phyloP scores from a whole-genome alignment of 2,888 invertebrate genomes.

The Latheticus oryzae region DNA sequence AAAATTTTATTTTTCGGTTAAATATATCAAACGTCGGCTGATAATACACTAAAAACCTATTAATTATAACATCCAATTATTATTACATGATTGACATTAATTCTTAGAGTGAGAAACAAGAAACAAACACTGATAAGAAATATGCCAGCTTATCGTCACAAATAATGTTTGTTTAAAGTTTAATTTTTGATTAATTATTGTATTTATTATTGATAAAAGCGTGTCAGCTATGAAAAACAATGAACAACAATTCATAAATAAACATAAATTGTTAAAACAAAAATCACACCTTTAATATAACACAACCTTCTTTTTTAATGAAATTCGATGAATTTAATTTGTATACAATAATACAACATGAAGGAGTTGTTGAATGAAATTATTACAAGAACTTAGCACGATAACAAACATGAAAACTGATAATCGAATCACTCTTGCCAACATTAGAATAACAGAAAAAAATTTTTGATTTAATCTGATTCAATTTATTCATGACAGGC shows the following conservation, averaged over 20 bases:
- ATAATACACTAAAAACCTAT: slow-evolving; percentile 19
- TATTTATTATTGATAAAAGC: slow-evolving; percentile 26
- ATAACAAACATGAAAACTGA: slow-evolving; percentile 31
- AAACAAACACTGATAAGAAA: slow-evolving; percentile 50
- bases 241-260: slow-evolving; percentile 25
- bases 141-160: slow-evolving; percentile 45
- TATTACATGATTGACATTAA: slow-evolving; percentile 51
- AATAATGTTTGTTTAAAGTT: slow-evolving; percentile 38
- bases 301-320: slow-evolving; percentile 22
- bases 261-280: no score
- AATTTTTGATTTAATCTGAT: slow-evolving; percentile 11
- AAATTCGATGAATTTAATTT: slow-evolving; percentile 28
- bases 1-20: slow-evolving; percentile 41
- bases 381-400: slow-evolving; percentile 23
- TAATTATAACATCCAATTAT: slow-evolving; percentile 52
- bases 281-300: slow-evolving; percentile 3
- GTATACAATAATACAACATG: slow-evolving; percentile 11
- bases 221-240: slow-evolving; percentile 22
- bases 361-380: slow-evolving; percentile 26
- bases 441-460: slow-evolving; percentile 30
- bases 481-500: slow-evolving; percentile 21
- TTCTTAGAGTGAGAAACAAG: slow-evolving; percentile 52
- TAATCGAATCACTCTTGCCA: slow-evolving; percentile 18
- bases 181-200: slow-evolving; percentile 41
- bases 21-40: slow-evolving; percentile 44